Percentiles rank a stretch among this genome's conserved stretches.
phyloP scores from a whole-genome alignment of 2,888 invertebrate species.

The Melikaiella ostensackeni region DNA sequence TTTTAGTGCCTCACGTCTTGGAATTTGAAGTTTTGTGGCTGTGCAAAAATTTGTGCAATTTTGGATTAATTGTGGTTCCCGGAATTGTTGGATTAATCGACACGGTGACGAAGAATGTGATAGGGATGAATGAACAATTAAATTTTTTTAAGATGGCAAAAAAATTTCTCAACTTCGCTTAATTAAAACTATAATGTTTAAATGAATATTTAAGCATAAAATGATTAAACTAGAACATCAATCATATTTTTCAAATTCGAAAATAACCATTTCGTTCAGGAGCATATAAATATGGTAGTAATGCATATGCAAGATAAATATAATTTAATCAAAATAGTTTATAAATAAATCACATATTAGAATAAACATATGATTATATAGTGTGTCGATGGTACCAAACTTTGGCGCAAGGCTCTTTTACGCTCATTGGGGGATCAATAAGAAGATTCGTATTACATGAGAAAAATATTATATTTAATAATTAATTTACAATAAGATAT shows the following conservation, averaged over 20 bases:
- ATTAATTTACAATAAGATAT: not conserved
- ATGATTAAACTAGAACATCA: not conserved
- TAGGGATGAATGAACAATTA: not conserved
- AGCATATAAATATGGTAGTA: not conserved
- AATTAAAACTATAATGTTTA: not conserved
- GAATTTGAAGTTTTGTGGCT: not conserved
- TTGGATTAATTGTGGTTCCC: not conserved
- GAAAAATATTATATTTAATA: not conserved
- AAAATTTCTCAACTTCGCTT: no score
- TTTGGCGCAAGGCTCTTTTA: conserved; percentile 32
- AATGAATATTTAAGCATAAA: not conserved
- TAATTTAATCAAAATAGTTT: not conserved
- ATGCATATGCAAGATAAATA: not conserved
- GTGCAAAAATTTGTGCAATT: not conserved
- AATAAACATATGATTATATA: not conserved
- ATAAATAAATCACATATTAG: not conserved
- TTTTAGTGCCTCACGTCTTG: not conserved
- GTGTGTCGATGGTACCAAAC: not conserved
- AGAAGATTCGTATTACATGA: conserved; percentile 1
- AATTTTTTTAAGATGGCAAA: no score
- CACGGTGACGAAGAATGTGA: not conserved
- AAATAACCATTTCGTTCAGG: not conserved
- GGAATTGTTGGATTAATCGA: not conserved
- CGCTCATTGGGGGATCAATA: conserved; percentile 12
- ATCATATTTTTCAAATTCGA: not conserved